Evolutionary conservation across 1,140 invertebrate species (phyloP).

Genomic region (Pogonomyrmex barbatus): DNA sequence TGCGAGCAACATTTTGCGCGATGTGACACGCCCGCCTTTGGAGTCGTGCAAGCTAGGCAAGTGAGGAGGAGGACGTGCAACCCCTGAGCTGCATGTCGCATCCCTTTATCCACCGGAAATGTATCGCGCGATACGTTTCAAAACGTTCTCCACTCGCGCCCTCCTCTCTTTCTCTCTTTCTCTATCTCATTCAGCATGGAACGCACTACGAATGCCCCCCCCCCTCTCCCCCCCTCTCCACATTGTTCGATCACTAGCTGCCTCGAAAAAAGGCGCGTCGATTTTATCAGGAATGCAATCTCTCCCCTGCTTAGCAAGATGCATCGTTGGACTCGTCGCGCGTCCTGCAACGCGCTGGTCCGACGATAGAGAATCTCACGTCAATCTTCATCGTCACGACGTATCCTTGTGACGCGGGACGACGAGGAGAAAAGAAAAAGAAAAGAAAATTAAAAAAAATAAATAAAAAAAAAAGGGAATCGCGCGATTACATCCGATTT

Average conservation of each 20-base stretch:
- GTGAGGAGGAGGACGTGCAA: constrained; percentile 27
- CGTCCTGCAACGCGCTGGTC: background rate
- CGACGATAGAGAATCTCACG: background rate
- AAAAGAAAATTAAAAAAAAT: background rate
- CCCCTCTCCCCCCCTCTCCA: too few species aligned
- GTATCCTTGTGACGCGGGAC: constrained; percentile 9
- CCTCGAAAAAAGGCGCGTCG: constrained; percentile 23
- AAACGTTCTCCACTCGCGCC: constrained; percentile 16
- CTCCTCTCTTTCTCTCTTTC: background rate
- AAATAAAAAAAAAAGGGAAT: background rate
- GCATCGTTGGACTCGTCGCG: background rate
- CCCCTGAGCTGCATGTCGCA: constrained; percentile 43
- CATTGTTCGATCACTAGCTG: constrained; percentile 15
- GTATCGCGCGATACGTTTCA: constrained; percentile 22
- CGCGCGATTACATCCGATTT: constrained; percentile 33
- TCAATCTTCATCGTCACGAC: background rate
- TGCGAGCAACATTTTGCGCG: constrained; percentile 40
- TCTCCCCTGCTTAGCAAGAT: background rate
- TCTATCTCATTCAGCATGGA: constrained; percentile 47
- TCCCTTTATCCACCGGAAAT: constrained; percentile 31
- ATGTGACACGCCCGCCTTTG: constrained; percentile 22
- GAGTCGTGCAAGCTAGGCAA: constrained; percentile 20
- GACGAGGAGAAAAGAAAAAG: background rate
- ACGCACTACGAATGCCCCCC: constrained; percentile 12
- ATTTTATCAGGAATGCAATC: background rate